Conservation (phyloP, 2,888 invertebrate species). For the Habrosyne pyritoides region DNA sequence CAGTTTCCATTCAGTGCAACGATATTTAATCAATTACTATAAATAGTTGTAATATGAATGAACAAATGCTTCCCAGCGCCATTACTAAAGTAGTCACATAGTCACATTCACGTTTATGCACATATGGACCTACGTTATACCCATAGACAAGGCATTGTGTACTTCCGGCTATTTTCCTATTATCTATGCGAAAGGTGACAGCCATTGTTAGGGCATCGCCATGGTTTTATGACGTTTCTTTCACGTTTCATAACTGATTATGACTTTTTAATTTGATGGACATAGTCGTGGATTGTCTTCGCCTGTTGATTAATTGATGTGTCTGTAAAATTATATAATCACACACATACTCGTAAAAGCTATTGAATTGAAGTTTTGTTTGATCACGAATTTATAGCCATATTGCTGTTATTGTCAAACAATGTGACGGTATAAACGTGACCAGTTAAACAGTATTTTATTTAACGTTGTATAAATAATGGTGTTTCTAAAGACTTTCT, state of each 20-base stretch:
- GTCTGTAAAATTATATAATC: neutral
- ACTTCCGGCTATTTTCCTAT: neutral
- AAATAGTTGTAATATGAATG: neutral
- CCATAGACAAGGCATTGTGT: neutral
- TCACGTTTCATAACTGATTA: slow-evolving; percentile 4
- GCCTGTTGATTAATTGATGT: neutral
- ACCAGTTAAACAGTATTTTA: neutral
- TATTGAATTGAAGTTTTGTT: neutral
- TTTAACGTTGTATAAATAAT: no score
- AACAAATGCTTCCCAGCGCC: neutral
- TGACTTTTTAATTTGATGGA: neutral
- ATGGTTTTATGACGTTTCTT: neutral
- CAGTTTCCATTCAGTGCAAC: neutral
- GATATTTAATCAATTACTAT: neutral
- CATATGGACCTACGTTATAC: neutral
- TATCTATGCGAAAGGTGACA: neutral
- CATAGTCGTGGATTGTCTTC: neutral
- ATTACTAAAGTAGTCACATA: neutral
- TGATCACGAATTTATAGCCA: neutral
- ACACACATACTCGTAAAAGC: neutral
- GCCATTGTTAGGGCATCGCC: neutral
- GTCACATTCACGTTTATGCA: slow-evolving; percentile 1
- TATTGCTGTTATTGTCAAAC: neutral
- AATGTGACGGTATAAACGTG: neutral
- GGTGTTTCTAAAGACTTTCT: no score